phyloP scores from a whole-genome alignment of 92 coral and sea anemone species.

The Epizoanthus stellaris region DNA sequence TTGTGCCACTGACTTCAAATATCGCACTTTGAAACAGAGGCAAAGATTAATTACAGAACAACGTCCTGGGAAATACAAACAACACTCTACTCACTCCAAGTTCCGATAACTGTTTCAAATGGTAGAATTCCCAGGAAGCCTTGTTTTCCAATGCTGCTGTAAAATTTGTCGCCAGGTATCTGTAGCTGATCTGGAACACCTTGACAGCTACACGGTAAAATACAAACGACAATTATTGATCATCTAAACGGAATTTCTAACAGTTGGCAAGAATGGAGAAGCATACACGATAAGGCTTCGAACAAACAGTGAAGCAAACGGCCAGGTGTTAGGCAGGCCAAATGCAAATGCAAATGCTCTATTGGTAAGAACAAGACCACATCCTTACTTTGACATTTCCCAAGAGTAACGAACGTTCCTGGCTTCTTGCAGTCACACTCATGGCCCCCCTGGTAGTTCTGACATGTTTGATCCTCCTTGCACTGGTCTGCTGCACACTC shows the following conservation, averaged over 20 bases:
- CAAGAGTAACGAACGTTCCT: constrained; percentile 37
- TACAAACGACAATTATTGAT: background rate
- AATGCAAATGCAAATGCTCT: too few species aligned
- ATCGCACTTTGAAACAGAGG: background rate
- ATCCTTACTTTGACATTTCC: constrained; percentile 12
- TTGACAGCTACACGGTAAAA: background rate
- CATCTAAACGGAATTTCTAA: background rate
- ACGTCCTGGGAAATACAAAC: background rate
- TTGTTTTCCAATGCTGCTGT: background rate
- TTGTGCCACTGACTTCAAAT: background rate
- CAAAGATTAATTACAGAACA: background rate
- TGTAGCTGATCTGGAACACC: background rate
- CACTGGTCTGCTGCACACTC: constrained; percentile 65
- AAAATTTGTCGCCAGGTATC: background rate
- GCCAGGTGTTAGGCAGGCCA: background rate
- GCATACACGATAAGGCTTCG: too few species aligned
- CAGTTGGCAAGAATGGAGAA: background rate
- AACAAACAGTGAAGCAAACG: background rate
- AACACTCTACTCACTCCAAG: background rate
- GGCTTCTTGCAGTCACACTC: constrained; percentile 75
- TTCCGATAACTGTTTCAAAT: constrained; percentile 1
- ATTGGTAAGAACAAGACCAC: background rate
- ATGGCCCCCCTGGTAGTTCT: constrained; percentile 78
- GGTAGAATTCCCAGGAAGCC: constrained; percentile 1
- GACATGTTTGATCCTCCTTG: constrained; percentile 67